A percentile compares a stretch with the other conserved stretches of the same genome.
Conservation (phyloP, 92 coral and sea anemone genomes). For the Phenganax subtilis region DNA sequence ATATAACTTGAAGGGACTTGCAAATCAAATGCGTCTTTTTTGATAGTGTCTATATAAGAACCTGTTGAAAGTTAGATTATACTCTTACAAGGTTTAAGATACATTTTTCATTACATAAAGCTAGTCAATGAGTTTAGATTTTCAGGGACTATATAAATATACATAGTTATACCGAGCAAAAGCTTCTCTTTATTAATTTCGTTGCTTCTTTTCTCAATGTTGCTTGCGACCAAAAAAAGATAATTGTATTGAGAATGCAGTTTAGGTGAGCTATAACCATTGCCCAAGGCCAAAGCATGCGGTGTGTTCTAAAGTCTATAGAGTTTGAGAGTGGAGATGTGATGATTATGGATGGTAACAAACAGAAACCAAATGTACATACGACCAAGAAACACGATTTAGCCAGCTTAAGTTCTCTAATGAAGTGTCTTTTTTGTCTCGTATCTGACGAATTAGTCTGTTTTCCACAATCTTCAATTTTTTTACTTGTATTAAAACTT, state of each 20-base stretch:
- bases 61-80: too few species aligned
- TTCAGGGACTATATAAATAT: too few species aligned
- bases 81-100: too few species aligned
- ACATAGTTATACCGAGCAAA: not conserved
- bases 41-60: too few species aligned
- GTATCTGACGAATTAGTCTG: not conserved
- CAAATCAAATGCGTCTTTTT: too few species aligned
- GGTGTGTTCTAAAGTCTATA: not conserved
- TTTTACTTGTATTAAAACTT: not conserved
- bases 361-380: not conserved
- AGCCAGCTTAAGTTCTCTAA: not conserved
- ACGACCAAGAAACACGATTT: not conserved
- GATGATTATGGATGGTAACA: not conserved
- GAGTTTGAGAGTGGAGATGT: not conserved
- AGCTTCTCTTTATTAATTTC: not conserved
- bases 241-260: not conserved
- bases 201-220: not conserved
- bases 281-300: not conserved
- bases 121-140: too few species aligned
- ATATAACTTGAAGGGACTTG: too few species aligned
- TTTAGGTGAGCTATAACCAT: not conserved
- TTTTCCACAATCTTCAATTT: not conserved
- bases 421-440: not conserved
- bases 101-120: too few species aligned
- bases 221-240: not conserved